Conservation (phyloP, 2,888 invertebrate genomes). For the Ophion ventricosus region DNA sequence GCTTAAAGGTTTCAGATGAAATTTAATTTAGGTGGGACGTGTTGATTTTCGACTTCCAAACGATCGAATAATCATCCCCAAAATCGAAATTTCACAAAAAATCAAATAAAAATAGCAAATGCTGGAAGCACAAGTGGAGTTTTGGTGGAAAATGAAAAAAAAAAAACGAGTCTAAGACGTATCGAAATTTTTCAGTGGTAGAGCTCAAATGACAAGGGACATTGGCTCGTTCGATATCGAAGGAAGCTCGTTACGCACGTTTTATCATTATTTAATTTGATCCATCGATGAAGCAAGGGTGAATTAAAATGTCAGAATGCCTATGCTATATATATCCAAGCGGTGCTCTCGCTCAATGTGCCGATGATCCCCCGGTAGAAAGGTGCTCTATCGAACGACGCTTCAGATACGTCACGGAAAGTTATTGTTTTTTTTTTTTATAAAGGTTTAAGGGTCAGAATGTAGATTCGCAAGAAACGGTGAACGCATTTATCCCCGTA, state of each 20-base stretch:
- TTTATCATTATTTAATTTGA: slow-evolving; percentile 20
- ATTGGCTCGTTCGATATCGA: slow-evolving; percentile 46
- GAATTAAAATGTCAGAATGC: slow-evolving; percentile 56
- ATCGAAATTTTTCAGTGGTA: too few relatives aligned
- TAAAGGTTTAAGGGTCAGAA: slow-evolving; percentile 57
- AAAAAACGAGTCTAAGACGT: too few relatives aligned
- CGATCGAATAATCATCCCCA: too few relatives aligned
- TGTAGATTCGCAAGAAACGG: slow-evolving; percentile 37
- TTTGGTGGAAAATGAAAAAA: too few relatives aligned
- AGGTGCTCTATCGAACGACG: slow-evolving; percentile 43
- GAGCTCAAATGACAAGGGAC: too few relatives aligned
- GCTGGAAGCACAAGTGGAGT: too few relatives aligned
- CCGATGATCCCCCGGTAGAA: slow-evolving; percentile 18
- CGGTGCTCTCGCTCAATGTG: slow-evolving; percentile 6
- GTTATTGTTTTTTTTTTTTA: slow-evolving; percentile 13
- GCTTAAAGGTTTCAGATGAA: too few relatives aligned
- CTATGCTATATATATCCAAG: slow-evolving; percentile 16
- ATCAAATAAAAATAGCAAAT: too few relatives aligned
- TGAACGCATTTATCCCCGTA: slow-evolving; percentile 56
- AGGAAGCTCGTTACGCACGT: slow-evolving; percentile 39
- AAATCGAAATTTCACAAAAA: too few relatives aligned
- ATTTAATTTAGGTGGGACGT: too few relatives aligned
- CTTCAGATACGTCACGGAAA: slow-evolving; percentile 26
- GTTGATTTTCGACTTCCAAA: too few relatives aligned
- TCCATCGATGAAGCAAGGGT: slow-evolving; percentile 14